phyloP scores from a whole-genome alignment of 2,888 invertebrate genomes.

The Yponomeuta cagnagella region DNA sequence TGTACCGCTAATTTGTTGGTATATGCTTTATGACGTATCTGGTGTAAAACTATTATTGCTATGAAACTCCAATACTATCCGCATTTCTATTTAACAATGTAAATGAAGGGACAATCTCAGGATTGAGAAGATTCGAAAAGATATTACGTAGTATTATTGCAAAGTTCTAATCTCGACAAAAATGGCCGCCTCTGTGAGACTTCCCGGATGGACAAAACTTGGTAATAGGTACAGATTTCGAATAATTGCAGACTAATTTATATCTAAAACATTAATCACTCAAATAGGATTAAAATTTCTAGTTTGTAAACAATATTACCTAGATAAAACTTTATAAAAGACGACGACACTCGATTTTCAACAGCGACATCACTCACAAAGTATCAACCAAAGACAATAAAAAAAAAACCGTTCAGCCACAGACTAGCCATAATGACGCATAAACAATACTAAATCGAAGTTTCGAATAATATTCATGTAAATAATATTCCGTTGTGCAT shows the following conservation, averaged over 20 bases:
- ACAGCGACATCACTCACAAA: conserved; percentile 63
- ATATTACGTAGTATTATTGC: conserved; percentile 39
- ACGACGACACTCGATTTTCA: conserved; percentile 67
- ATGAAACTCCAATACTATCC: not conserved
- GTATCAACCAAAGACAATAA: conserved; percentile 30
- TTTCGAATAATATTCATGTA: too few species aligned
- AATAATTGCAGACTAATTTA: not conserved
- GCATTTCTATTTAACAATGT: not conserved
- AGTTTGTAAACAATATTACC: conserved; percentile 36
- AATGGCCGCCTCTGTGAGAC: conserved; percentile 54
- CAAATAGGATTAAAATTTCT: conserved; percentile 18
- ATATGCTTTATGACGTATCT: not conserved
- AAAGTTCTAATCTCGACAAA: conserved; percentile 42
- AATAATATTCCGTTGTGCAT: too few species aligned
- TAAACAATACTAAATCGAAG: too few species aligned
- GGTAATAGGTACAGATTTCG: not conserved
- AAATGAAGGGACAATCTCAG: conserved; percentile 11
- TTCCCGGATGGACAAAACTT: not conserved
- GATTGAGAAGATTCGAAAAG: conserved; percentile 49
- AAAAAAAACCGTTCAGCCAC: not conserved
- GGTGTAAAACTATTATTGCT: not conserved
- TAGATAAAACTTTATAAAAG: conserved; percentile 72
- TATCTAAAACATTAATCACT: not conserved
- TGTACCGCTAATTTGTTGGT: too few species aligned
- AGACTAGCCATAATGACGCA: not conserved